phyloP scores from a whole-genome alignment of 1,140 invertebrate species.

The Mactra quadrangularis region DNA sequence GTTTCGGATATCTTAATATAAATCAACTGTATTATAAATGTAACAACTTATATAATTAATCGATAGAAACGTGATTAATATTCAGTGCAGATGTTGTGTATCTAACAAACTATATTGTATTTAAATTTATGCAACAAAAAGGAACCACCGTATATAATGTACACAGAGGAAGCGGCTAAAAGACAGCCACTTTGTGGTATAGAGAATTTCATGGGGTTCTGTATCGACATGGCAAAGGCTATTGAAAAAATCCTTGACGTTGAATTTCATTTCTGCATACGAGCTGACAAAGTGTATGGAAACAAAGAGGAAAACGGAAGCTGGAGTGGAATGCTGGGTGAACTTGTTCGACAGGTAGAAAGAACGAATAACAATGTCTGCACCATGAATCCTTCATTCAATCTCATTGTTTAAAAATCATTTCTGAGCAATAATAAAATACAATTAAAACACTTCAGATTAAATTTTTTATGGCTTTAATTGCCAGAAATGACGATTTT shows the following conservation, averaged over 20 bases:
- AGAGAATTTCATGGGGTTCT: slow-evolving; percentile 72
- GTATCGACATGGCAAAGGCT: slow-evolving; percentile 72
- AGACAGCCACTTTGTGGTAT: slow-evolving; percentile 5
- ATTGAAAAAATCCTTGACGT: slow-evolving; percentile 85
- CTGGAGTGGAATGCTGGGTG: slow-evolving; percentile 82
- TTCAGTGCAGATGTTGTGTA: too few relatives aligned
- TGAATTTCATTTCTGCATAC: slow-evolving; percentile 93
- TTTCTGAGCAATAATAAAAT: too few relatives aligned
- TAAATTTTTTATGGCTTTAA: too few relatives aligned
- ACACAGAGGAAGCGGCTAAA: slow-evolving; percentile 14
- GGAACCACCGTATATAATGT: slow-evolving; percentile 58
- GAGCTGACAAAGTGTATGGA: slow-evolving; percentile 97
- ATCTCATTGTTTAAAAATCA: too few relatives aligned
- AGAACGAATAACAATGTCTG: too few relatives aligned
- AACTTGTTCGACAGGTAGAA: slow-evolving; percentile 92
- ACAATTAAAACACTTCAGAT: too few relatives aligned
- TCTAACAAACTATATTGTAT: neutral
- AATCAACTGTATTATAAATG: too few relatives aligned
- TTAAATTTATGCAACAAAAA: slow-evolving; percentile 35
- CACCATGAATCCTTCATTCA: too few relatives aligned
- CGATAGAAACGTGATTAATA: too few relatives aligned
- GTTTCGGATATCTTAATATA: too few relatives aligned
- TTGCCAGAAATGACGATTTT: too few relatives aligned
- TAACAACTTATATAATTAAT: too few relatives aligned
- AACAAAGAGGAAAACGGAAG: slow-evolving; percentile 90